Base-by-base conservation (phyloP, 2,113 vertebrate species). In the Hydrolagus affinis region DNA sequence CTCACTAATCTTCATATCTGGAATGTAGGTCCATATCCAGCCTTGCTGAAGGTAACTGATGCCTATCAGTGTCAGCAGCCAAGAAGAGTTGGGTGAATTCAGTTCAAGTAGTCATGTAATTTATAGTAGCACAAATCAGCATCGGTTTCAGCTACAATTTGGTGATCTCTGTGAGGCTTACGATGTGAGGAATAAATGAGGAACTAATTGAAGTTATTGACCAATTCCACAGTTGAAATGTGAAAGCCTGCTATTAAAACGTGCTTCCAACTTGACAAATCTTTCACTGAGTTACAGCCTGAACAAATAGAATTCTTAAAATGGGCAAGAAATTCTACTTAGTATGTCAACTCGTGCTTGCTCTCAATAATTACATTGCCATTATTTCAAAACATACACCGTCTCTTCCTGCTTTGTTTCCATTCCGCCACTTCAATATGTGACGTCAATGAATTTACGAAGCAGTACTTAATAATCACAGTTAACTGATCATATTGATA, bases 401-500 rank as follows among this genome's bases (percentile, higher is more conserved):
- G 56, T 74, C 30, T 57, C 32, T 4, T 44, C 56, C 17, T 57
- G 73, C 12, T 1, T 75, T 75, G 21, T 56, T 75, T 44, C 44
- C 44, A 44, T 44, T 44, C 15, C 12, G 19, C 17, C 19, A 56
- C 30, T 75, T 75, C 32, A 56, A 17, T 1, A 3, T 44, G 30
- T 32, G 30, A 9, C 6, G 72, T 44, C 12, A 11, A 57, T 44
- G 2, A 44, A 44, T 44, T 44, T 44, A 44, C 21, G 21, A 75
- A 75, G 17, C 56, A 75, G 1, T 30, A 74, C 73, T 75, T 56
- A 75, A 75, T 75, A 56, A 57, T 75, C 73, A 75, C 10, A 75
- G 73, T n/a, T 75, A 21, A 56, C 32, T 56, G 15, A 75, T 75
- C n/a, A 44, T 56, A 11, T 32, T 30, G 73, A 32, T 75, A 56